A percentile compares a stretch with the other conserved stretches of the same genome.
These are phyloP conservation scores for Syngnathus typhle DNA, from an alignment of 2,113 vertebrate species.

Conservation along the genomic window DNA sequence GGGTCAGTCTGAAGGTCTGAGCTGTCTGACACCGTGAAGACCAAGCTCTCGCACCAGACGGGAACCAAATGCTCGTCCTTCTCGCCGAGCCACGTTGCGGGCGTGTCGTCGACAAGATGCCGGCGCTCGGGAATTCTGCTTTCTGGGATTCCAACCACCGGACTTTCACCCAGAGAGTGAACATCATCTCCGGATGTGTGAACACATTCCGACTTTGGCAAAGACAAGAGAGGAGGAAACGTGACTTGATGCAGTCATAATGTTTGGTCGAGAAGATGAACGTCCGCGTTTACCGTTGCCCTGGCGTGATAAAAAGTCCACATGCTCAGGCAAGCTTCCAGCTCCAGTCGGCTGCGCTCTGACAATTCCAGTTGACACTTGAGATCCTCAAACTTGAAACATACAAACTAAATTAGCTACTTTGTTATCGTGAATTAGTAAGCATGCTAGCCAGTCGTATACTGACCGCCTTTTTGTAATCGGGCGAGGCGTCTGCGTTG, in stretches of 20 bases:
- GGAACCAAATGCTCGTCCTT: conserved; percentile 20
- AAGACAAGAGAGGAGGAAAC: conserved; percentile 7
- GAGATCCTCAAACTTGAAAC: conserved; percentile 58
- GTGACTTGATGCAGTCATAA: not conserved
- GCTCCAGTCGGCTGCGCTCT: conserved; percentile 23
- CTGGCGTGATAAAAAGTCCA: not conserved
- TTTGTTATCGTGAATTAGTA: not conserved
- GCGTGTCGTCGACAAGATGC: not conserved
- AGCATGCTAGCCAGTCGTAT: not conserved
- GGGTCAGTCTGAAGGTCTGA: not conserved
- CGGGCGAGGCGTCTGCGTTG: conserved; percentile 32
- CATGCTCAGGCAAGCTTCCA: conserved; percentile 41
- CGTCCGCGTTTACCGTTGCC: not conserved
- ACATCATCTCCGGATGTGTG: conserved; percentile 18
- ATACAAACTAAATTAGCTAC: not conserved
- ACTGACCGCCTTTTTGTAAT: conserved; percentile 54
- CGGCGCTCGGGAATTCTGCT: not conserved
- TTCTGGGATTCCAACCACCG: conserved; percentile 7
- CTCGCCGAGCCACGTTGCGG: conserved; percentile 38
- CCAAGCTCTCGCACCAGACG: conserved; percentile 11
- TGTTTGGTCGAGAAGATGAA: not conserved
- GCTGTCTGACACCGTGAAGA: conserved; percentile 15
- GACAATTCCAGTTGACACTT: conserved; percentile 52
- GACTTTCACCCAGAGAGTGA: conserved; percentile 5
- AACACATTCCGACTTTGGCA: conserved; percentile 27